Evolutionary conservation across 1,140 invertebrate species (phyloP), one percentile per base, ranked within the genome.

Genomic region (Caenorhabditis inopinata): DNA sequence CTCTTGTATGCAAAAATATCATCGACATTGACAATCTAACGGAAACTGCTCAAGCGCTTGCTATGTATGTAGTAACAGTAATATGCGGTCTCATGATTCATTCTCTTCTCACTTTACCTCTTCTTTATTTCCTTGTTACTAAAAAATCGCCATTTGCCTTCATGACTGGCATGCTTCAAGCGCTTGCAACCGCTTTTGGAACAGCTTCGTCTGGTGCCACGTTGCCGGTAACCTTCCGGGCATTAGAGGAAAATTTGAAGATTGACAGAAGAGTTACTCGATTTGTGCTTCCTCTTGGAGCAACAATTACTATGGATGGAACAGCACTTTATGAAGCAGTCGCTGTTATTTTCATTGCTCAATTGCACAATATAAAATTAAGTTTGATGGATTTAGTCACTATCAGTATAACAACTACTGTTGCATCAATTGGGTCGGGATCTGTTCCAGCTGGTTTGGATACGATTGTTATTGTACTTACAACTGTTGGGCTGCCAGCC

Each of bases 391-490:
- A 91, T 85, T 88, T 92, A 38, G 91, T 97, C 53, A 95, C 95
- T 76, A 93, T 97, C 68, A 94, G 94, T 89, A 92, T 97, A 81
- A 96, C 95, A 1, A 94, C 95, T 1, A 96, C 95, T 18, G 94
- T 95, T n/a, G 96, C 96, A 0, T 95, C 95, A 84, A 96, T 98
- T 86, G 96, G 96, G 76, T 95, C 96, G 16, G 96, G 96, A 12
- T 95, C 96, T 29, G 96, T 97, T 84, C 96, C 96, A n/a, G 95
- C 96, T 29, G 95, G 95, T 0, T 90, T 96, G 53, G 95, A 97
- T n/a, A 97, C 95, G 62, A 96, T 97, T 95, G 94, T 97, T 29
- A 96, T 98, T 92, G 96, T 98, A 21, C 90, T 97, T 74, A 95
- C 96, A 86, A 95, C 95, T 5, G 94, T 97, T 74, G 95, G 95